Conservation (phyloP, 1,140 invertebrate genomes). For the Nebria ingens region DNA sequence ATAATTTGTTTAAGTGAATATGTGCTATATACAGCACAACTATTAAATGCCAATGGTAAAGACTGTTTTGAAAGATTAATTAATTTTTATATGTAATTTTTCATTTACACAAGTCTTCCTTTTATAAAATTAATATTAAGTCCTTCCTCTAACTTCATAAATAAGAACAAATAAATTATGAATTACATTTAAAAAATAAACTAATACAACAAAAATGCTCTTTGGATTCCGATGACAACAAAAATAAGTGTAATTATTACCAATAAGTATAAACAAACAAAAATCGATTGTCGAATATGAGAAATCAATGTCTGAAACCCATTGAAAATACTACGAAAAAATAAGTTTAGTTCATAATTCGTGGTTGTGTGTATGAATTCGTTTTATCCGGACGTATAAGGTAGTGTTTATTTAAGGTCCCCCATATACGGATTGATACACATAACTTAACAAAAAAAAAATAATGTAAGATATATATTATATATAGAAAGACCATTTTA, state of each 20-base stretch:
- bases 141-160: too few species aligned
- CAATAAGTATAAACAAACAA: constrained; percentile 1
- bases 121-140: too few species aligned
- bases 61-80: too few species aligned
- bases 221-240: neutral
- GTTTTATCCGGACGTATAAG: neutral
- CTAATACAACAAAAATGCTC: neutral
- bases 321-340: constrained; percentile 1
- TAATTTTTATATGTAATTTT: too few species aligned
- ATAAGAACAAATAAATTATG: too few species aligned
- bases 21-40: too few species aligned
- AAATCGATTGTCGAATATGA: constrained; percentile 6
- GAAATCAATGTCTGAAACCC: constrained; percentile 9
- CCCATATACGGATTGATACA: neutral
- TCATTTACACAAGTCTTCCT: too few species aligned
- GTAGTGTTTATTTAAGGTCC: neutral
- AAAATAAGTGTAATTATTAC: constrained; percentile 9
- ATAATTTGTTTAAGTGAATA: too few species aligned
- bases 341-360: neutral
- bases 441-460: neutral
- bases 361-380: neutral
- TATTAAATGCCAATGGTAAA: too few species aligned
- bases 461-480: constrained; percentile 1
- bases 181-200: too few species aligned
- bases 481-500: constrained; percentile 1